Evolutionary conservation across 1,140 invertebrate genomes (phyloP).

Genomic region (Apolygus lucorum): DNA sequence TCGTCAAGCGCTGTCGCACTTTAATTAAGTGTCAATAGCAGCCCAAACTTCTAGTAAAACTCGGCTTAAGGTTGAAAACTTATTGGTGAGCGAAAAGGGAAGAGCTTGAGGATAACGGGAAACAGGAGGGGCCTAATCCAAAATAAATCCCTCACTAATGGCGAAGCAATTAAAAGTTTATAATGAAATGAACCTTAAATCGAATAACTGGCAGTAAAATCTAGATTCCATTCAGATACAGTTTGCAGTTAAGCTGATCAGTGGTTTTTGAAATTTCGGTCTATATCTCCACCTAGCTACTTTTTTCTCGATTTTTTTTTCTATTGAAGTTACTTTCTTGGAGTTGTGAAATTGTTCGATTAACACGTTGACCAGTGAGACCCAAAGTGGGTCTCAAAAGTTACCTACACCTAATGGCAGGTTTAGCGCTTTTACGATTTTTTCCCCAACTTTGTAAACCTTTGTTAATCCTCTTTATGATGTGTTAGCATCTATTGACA

Average conservation of each 20-base stretch:
- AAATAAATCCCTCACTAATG: constrained; percentile 9
- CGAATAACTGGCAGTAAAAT: background rate
- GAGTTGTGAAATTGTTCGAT: no score
- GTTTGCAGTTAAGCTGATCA: background rate
- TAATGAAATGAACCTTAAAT: background rate
- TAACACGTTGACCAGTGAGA: no score
- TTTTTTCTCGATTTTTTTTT: no score
- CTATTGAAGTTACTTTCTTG: no score
- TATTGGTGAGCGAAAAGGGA: constrained; percentile 1
- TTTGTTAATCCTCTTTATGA: no score
- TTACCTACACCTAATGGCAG: no score
- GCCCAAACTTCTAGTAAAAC: background rate
- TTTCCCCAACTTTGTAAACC: no score
- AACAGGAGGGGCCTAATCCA: background rate
- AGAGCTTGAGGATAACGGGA: constrained; percentile 3
- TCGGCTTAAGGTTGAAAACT: constrained; percentile 8
- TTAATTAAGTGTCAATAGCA: constrained; percentile 17
- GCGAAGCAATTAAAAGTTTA: constrained; percentile 12
- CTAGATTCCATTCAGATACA: background rate
- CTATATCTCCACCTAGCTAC: no score
- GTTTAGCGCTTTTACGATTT: no score
- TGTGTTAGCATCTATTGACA: no score
- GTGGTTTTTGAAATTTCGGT: no score
- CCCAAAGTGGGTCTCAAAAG: no score
- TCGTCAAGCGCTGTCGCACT: background rate